Conservation (phyloP, 2,888 invertebrate species). For the Rhabditophanes sp. region DNA sequence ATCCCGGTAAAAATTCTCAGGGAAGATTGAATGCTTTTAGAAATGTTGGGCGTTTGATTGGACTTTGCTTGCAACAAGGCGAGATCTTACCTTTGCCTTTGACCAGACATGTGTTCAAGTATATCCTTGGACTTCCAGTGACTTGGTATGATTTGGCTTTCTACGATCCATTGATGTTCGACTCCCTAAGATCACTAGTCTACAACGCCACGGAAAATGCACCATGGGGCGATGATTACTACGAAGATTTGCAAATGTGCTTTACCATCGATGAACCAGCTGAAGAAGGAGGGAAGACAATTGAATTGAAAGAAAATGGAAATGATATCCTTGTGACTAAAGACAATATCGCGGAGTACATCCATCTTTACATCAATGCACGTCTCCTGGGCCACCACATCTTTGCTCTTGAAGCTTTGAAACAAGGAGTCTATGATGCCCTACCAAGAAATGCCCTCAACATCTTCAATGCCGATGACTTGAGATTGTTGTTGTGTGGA, state of each 20-base stretch:
- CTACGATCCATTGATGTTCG: slow-evolving; percentile 64
- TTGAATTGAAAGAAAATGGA: slow-evolving; percentile 74
- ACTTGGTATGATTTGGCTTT: slow-evolving; percentile 86
- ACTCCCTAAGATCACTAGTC: slow-evolving; percentile 59
- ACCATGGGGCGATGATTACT: slow-evolving; percentile 43
- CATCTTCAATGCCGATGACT: slow-evolving; percentile 10
- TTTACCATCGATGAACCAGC: slow-evolving; percentile 19
- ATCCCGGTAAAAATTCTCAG: slow-evolving; percentile 69
- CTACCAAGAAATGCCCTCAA: slow-evolving; percentile 69
- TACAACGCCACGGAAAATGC: slow-evolving; percentile 44
- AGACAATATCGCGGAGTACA: slow-evolving; percentile 85
- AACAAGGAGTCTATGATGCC: slow-evolving; percentile 85
- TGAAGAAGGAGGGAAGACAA: slow-evolving; percentile 55
- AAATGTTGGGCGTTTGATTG: slow-evolving; percentile 94
- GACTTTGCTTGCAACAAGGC: slow-evolving; percentile 86
- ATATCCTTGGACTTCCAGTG: slow-evolving; percentile 72
- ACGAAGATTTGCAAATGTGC: slow-evolving; percentile 18
- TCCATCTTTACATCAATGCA: slow-evolving; percentile 81
- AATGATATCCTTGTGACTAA: slow-evolving; percentile 77
- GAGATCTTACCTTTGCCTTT: slow-evolving; percentile 89
- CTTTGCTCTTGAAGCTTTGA: slow-evolving; percentile 61
- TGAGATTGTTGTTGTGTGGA: slow-evolving; percentile 53
- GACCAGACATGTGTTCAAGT: slow-evolving; percentile 88
- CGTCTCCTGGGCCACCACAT: slow-evolving; percentile 1
- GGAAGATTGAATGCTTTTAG: slow-evolving; percentile 90